Percentiles rank a stretch among this genome's conserved stretches.
Evolutionary conservation across 2,797 vertebrate species (phyloP).

Genomic region (Lutjanus campechanus): DNA sequence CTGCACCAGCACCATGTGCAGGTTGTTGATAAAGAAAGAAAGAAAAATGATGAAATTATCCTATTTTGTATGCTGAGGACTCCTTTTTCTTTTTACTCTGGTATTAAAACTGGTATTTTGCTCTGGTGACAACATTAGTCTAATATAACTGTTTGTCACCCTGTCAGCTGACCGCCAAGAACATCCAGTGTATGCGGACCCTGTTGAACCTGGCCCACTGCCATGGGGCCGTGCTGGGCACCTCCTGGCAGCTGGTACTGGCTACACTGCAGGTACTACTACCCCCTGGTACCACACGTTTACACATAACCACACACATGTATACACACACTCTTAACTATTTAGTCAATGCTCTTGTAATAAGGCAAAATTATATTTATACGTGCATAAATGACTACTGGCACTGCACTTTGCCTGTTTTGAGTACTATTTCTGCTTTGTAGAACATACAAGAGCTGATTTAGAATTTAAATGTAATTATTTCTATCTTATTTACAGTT

Average conservation of each 20-base stretch:
- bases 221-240: slow-evolving; percentile 95
- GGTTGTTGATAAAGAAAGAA: no score
- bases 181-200: slow-evolving; percentile 99
- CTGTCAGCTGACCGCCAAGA: slow-evolving; percentile 95
- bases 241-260: slow-evolving; percentile 98
- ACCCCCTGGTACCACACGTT: slow-evolving; percentile 10
- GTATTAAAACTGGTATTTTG: no score
- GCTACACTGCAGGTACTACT: slow-evolving; percentile 95
- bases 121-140: no score
- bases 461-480: neutral
- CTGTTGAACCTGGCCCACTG: slow-evolving; percentile 97
- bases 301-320: neutral
- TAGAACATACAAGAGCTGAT: neutral
- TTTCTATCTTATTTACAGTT: neutral
- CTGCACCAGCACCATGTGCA: no score
- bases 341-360: neutral
- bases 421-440: neutral
- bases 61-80: no score
- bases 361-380: neutral
- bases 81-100: no score
- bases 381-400: neutral
- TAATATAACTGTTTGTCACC: slow-evolving; percentile 19
- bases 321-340: neutral
- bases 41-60: no score
- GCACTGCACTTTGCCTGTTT: neutral